phyloP scores from a whole-genome alignment of 2,113 vertebrate species.

The Crotalus horridus region DNA sequence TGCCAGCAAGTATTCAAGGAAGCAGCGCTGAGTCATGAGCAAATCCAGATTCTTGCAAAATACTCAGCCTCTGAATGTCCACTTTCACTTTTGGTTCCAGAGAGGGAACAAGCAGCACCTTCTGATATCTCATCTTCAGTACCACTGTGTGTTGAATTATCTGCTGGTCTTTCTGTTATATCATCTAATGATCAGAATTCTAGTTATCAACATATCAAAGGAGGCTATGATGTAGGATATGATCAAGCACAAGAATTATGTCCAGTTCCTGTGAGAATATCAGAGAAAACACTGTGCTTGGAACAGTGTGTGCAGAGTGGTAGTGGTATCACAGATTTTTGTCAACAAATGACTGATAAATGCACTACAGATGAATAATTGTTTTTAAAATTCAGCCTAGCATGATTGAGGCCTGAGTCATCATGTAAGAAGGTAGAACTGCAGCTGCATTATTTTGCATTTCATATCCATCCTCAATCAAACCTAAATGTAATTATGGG shows the following conservation, averaged over 20 bases:
- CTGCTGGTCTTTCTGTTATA: conserved; percentile 55
- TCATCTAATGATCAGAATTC: conserved; percentile 47
- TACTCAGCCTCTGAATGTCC: conserved; percentile 80
- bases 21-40: conserved; percentile 77
- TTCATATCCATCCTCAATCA: conserved; percentile 10
- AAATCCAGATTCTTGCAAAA: conserved; percentile 83
- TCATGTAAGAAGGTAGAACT: conserved; percentile 24
- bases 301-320: conserved; percentile 60
- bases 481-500: conserved; percentile 27
- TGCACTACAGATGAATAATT: conserved; percentile 76
- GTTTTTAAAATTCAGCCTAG: not conserved
- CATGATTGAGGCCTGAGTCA: conserved; percentile 15
- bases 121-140: conserved; percentile 48
- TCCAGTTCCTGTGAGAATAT: not conserved
- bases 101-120: conserved; percentile 59
- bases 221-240: not conserved
- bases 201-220: conserved; percentile 34
- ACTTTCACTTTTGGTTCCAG: conserved; percentile 76
- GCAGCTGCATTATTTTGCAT: conserved; percentile 16
- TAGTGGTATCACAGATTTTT: conserved; percentile 72
- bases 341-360: conserved; percentile 76
- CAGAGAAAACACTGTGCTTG: not conserved
- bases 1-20: conserved; percentile 84
- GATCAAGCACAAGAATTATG: conserved; percentile 28
- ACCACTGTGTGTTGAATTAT: conserved; percentile 25